phyloP scores from a whole-genome alignment of 2,888 invertebrate species.

The Pseudeuparius sepicola region DNA sequence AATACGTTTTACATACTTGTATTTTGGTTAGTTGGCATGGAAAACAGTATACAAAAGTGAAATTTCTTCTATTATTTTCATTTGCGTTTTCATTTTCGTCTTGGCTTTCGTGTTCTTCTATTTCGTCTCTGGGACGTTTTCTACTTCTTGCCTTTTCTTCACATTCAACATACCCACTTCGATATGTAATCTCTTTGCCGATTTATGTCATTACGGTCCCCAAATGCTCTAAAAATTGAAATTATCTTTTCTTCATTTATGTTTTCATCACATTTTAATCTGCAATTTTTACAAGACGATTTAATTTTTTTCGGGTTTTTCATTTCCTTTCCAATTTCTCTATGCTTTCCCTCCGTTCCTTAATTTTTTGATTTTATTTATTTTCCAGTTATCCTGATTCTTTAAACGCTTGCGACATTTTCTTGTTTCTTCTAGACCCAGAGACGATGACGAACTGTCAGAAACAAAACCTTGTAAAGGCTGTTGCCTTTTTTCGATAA shows the following conservation, averaged over 20 bases:
- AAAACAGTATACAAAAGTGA: conserved; percentile 7
- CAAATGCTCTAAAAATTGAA: conserved; percentile 4
- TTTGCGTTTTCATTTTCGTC: too few species aligned
- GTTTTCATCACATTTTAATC: conserved; percentile 6
- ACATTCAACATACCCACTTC: conserved; percentile 7
- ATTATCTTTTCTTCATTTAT: conserved; percentile 4
- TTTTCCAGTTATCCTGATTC: conserved; percentile 7
- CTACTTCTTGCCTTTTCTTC: conserved; percentile 4
- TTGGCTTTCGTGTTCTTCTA: background rate
- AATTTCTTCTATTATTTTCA: conserved; percentile 1
- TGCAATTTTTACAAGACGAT: conserved; percentile 4
- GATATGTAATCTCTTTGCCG: conserved; percentile 8
- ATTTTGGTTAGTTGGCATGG: conserved; percentile 1
- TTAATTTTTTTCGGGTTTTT: conserved; percentile 5
- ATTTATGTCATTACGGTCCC: conserved; percentile 6
- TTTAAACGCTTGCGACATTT: conserved; percentile 5
- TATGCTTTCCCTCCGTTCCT: conserved; percentile 7
- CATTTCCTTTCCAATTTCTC: conserved; percentile 7
- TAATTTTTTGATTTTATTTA: conserved; percentile 6
- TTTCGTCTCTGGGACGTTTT: background rate
- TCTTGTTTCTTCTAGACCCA: conserved; percentile 5
- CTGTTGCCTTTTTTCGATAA: conserved; percentile 1
- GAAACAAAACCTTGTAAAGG: conserved; percentile 5
- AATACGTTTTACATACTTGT: conserved; percentile 10
- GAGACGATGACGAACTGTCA: conserved; percentile 6